Base-by-base conservation (phyloP, 2,888 invertebrate genomes). In the Aspidiotus destructor region DNA sequence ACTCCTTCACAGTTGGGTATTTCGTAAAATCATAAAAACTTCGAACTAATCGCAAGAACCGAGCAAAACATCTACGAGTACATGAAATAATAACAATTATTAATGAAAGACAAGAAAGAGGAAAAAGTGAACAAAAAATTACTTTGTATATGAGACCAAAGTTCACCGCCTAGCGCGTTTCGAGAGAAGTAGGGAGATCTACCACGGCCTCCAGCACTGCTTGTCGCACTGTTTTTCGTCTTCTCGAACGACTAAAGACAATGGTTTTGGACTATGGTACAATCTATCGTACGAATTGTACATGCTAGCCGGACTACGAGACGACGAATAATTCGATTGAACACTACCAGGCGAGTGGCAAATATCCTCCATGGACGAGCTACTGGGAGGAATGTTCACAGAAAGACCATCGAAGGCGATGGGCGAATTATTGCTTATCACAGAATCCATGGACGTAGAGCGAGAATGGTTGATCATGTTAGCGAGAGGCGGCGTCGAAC, bases 401-500 rank as follows among this genome's bases (percentile, higher is more conserved):
- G 69, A 69, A 10, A 69, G 44, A 8, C 69, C 41, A 62, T 69
- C 69, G 62, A 69, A 69, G 10, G 42, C 62, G 17, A 69, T 69
- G 2, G 69, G 69, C 17, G 69, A 69, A 62, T 69, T 69, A 42
- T 62, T 62, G 40, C 62, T 62, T 40, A 62, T 48, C 13, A 61
- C 68, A 41, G 68, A 68, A 42, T 61, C 68, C 1, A 61, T 68
- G 60, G 60, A 60, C 40, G 68, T 61, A n/a, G 68, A 61, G 41
- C 68, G 42, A 8, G 68, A 68, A 41, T 60, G 68, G 42, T 60
- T 68, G 40, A 52, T 60, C 54, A 69, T 57, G n/a, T 5, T 8
- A 28, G 88, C 85, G 9, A 88, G 88, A 60, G 89, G 79, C 13
- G 41, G 58, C 7, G 69, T 57, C 58, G 70, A 58, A 5, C 68